These are phyloP conservation scores for Propithecus coquereli DNA, from an alignment of 2,113 vertebrate species.

Conservation along the genomic window DNA sequence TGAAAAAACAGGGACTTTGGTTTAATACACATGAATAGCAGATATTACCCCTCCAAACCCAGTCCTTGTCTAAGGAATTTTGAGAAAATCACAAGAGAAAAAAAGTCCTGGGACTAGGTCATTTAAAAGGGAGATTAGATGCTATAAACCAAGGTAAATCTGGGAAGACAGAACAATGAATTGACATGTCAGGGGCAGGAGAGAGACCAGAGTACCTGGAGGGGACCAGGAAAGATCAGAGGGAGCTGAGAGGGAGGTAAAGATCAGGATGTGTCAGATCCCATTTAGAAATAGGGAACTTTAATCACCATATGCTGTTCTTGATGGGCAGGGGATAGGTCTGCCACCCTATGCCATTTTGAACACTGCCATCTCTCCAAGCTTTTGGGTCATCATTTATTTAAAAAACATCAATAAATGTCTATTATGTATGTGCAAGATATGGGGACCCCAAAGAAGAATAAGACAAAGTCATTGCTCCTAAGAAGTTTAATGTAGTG, in stretches of 20 bases:
- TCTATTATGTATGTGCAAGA: background rate
- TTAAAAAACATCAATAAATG: background rate
- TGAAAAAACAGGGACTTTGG: background rate
- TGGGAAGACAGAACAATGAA: background rate
- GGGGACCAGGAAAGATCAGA: background rate
- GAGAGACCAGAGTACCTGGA: background rate
- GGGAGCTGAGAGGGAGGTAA: background rate
- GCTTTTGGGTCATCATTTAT: background rate
- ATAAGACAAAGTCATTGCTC: background rate
- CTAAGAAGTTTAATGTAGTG: background rate
- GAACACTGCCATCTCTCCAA: background rate
- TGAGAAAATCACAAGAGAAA: background rate
- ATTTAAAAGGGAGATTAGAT: background rate
- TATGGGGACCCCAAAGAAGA: background rate
- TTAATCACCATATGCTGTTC: background rate
- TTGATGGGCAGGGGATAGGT: background rate
- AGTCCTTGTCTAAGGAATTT: background rate
- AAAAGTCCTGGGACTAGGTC: background rate
- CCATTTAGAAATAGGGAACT: background rate
- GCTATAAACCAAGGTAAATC: background rate
- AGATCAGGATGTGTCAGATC: background rate
- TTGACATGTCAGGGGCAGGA: background rate
- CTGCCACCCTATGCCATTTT: background rate
- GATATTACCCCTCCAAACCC: background rate
- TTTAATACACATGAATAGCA: background rate